Base-by-base conservation (phyloP, 2,797 vertebrate species). In the Etheostoma perlongum region DNA sequence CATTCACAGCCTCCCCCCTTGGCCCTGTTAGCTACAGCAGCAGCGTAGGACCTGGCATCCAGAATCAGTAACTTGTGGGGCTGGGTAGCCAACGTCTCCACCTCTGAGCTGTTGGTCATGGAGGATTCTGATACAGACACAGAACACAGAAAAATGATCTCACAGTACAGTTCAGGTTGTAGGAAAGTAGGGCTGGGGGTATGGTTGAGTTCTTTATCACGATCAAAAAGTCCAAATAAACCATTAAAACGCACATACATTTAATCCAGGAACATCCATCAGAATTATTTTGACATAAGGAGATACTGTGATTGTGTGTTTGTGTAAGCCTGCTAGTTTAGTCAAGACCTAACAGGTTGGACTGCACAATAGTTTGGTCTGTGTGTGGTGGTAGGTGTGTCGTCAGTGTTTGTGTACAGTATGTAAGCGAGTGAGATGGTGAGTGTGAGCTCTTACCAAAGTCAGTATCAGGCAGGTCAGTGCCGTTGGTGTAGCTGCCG, bases 1-100 rank as follows among this genome's bases (percentile, higher is more conserved):
- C 98, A 99, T 88, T 99, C 98, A 15, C 98, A 99, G 84, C 98
- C 98, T 63, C 98, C 98, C 2, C 98, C 98, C 88, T 99, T 99
- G 87, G 98, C 98, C 88, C 98, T 90, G 94, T 99, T 99, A 0
- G 98, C 98, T 67, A 99, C 98, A 0, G 98, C 98, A 1, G 98
- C 98, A 15, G 98, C 97, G 0, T 99, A 99, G 2, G 98, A 99
- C 11, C 98, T 78, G 0, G 98, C 98, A 0, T 99, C 98, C 84
- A 99, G 90, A 87, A 99, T 99, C 78, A 99, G 86, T 67, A 99
- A 95, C 86, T 98, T 99, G 88, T 96, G 97, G 3, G 97, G 96
- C 74, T 97, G 97, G 62, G 95, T 95, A 16, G 95, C 94, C 91
- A 97, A 82, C 9, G 92, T 96, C 88, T 98, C 98, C 72, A 96